These are phyloP conservation scores for Hecatera dysodea DNA, from an alignment of 2,888 invertebrate genomes.

Conservation along the genomic window DNA sequence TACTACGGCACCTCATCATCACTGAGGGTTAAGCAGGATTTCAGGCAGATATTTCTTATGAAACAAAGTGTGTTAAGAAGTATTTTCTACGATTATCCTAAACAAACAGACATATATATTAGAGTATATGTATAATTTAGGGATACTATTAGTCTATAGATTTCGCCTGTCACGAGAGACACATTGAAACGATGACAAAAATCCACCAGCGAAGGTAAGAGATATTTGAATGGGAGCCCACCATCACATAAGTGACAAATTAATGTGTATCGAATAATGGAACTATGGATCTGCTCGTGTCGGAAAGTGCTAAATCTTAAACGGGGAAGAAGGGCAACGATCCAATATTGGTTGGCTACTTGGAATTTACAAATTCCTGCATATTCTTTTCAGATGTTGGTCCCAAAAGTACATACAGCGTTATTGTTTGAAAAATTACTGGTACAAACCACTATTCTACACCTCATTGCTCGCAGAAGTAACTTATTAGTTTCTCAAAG, in stretches of 20 bases:
- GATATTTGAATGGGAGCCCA: background rate
- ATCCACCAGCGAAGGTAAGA: background rate
- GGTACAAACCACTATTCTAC: conserved; percentile 1
- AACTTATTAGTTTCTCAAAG: conserved; percentile 40
- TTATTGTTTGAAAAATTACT: background rate
- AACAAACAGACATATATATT: too few relatives aligned
- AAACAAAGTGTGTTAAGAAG: background rate
- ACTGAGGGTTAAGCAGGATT: background rate
- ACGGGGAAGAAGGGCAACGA: background rate
- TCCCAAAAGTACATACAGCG: background rate
- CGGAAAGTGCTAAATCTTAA: background rate
- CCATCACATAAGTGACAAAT: background rate
- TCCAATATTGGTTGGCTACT: background rate
- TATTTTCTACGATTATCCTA: background rate
- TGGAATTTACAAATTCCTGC: background rate
- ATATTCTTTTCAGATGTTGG: background rate
- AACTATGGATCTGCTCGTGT: background rate
- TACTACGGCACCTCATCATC: background rate
- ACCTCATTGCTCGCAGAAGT: background rate
- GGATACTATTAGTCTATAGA: background rate
- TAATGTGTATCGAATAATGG: background rate
- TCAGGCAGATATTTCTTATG: background rate
- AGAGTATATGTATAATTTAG: too few relatives aligned
- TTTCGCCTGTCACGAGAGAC: background rate
- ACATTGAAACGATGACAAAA: background rate